A percentile compares a stretch with the other conserved stretches of the same genome.
phyloP scores from a whole-genome alignment of 2,113 vertebrate genomes.

The Chloropsis hardwickii region DNA sequence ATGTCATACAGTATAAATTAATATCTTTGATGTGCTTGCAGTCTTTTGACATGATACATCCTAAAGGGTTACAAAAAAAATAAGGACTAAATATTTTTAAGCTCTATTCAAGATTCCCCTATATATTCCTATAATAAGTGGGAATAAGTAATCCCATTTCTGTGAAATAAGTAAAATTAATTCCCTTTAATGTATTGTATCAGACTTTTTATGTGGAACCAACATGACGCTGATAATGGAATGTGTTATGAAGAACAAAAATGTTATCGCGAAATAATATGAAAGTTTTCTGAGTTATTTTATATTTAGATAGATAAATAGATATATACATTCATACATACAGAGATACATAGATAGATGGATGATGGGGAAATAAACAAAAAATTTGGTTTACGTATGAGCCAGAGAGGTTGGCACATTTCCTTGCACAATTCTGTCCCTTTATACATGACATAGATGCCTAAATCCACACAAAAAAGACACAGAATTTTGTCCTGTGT shows the following conservation, averaged over 20 bases:
- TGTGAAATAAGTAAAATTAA: neutral
- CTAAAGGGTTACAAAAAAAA: neutral
- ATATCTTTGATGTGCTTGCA: neutral
- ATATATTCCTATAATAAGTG: neutral
- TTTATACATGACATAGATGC: neutral
- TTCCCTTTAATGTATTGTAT: neutral
- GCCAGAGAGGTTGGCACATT: neutral
- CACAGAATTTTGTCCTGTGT: neutral
- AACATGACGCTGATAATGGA: neutral
- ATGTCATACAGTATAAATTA: neutral
- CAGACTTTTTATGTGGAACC: neutral
- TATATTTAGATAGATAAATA: neutral
- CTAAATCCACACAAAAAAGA: neutral
- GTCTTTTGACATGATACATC: neutral
- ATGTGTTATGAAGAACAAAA: neutral
- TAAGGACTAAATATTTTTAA: neutral
- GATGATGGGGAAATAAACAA: neutral
- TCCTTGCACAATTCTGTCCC: neutral
- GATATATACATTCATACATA: too few relatives aligned
- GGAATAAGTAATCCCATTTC: neutral
- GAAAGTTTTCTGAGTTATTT: neutral
- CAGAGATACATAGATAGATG: neutral
- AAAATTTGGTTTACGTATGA: neutral
- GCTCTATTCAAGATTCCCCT: neutral
- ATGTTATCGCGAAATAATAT: neutral